Percentiles rank a stretch among this genome's conserved stretches.
Evolutionary conservation across 2,797 vertebrate species (phyloP).

Genomic region (Botia almorhae): DNA sequence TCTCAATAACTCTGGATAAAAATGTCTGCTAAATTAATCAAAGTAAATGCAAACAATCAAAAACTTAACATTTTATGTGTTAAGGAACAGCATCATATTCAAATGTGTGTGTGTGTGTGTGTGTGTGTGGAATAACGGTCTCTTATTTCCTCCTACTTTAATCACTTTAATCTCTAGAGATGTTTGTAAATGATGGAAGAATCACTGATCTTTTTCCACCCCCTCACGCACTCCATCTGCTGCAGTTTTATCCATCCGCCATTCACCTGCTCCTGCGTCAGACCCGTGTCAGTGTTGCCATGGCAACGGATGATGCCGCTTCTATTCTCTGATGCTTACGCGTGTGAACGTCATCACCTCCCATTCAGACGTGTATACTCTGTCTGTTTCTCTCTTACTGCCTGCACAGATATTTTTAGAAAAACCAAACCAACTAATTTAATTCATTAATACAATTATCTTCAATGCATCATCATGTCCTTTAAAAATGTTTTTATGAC

Average conservation of each 20-base stretch:
- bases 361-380: constrained; percentile 36
- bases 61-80: not conserved
- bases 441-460: constrained; percentile 40
- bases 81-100: not conserved
- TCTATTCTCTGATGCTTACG: constrained; percentile 74
- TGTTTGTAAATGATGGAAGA: not conserved
- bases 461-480: constrained; percentile 7
- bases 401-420: constrained; percentile 55
- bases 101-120: too few relatives aligned
- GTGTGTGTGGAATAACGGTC: not conserved
- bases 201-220: too few relatives aligned
- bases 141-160: not conserved
- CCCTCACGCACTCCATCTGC: constrained; percentile 48
- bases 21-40: too few relatives aligned
- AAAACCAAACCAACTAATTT: constrained; percentile 25
- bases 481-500: not conserved
- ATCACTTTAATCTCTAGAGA: constrained; percentile 10
- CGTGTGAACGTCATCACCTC: constrained; percentile 68
- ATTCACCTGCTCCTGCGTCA: constrained; percentile 69
- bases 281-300: constrained; percentile 77
- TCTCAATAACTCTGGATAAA: too few relatives aligned
- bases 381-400: not conserved
- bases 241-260: constrained; percentile 56
- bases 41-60: too few relatives aligned
- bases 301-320: constrained; percentile 77